Conservation (phyloP, 1,140 invertebrate genomes). For the Scaptodrosophila lebanonensis region DNA sequence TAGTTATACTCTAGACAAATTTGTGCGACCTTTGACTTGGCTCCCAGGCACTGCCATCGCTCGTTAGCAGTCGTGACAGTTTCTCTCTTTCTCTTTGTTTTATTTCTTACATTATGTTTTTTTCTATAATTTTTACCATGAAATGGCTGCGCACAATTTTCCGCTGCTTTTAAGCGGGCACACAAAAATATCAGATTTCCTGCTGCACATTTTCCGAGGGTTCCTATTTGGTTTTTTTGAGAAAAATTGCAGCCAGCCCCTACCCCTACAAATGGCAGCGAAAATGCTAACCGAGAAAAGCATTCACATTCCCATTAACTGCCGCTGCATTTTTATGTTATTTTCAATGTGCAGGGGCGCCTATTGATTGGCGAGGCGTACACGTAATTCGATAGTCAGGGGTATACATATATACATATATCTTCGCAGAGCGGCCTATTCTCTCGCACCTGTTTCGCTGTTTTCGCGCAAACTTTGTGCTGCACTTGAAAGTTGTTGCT, state of each 20-base stretch:
- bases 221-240: slow-evolving; percentile 40
- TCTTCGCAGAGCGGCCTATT: not conserved
- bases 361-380: slow-evolving; percentile 65
- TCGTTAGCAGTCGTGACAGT: slow-evolving; percentile 68
- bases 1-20: slow-evolving; percentile 60
- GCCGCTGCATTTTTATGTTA: too few species aligned
- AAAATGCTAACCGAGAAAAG: slow-evolving; percentile 73
- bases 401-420: too few species aligned
- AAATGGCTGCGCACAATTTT: slow-evolving; percentile 35
- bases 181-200: slow-evolving; percentile 67
- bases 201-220: slow-evolving; percentile 55
- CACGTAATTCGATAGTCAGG: slow-evolving; percentile 60
- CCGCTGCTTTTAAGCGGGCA: slow-evolving; percentile 36
- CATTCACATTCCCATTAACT: slow-evolving; percentile 67
- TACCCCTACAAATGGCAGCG: slow-evolving; percentile 60
- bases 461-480: not conserved
- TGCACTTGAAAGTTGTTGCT: not conserved
- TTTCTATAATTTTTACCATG: slow-evolving; percentile 70
- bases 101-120: slow-evolving; percentile 28
- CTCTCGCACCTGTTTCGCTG: slow-evolving; percentile 29
- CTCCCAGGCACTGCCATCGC: slow-evolving; percentile 39
- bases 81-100: slow-evolving; percentile 36
- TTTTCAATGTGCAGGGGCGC: not conserved
- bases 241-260: slow-evolving; percentile 54
- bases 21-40: slow-evolving; percentile 67